These are phyloP conservation scores for Percopsis transmontana DNA, from an alignment of 2,113 vertebrate species.

Conservation along the genomic window DNA sequence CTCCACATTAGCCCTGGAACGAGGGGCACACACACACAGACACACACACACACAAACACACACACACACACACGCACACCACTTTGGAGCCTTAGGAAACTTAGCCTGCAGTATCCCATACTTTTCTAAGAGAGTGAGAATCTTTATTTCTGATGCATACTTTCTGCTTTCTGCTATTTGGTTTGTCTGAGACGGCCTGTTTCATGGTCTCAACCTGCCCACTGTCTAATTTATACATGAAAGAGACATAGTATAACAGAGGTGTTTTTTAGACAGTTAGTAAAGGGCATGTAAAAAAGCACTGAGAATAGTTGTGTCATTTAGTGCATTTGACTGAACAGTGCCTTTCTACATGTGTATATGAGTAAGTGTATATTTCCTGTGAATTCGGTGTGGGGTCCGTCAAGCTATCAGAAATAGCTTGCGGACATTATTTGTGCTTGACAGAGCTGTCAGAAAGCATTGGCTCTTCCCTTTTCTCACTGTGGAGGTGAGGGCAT, in stretches of 20 bases:
- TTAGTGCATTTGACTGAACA: too few relatives aligned
- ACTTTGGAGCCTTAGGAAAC: too few relatives aligned
- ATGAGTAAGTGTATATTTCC: neutral
- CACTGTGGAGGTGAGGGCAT: conserved; percentile 37
- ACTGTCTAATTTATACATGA: conserved; percentile 1
- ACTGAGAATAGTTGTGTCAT: neutral
- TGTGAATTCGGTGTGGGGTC: conserved; percentile 26
- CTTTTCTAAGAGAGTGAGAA: too few relatives aligned
- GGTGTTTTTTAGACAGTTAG: too few relatives aligned
- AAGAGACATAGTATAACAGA: neutral
- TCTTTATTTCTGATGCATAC: neutral
- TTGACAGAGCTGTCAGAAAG: conserved; percentile 77
- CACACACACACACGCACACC: too few relatives aligned
- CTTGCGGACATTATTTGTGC: conserved; percentile 72
- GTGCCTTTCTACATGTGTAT: neutral
- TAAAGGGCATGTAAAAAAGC: neutral
- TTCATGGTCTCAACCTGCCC: conserved; percentile 33
- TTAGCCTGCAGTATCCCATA: too few relatives aligned
- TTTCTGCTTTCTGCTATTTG: neutral
- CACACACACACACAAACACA: too few relatives aligned
- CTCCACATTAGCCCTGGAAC: conserved; percentile 3
- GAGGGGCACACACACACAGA: conserved; percentile 9
- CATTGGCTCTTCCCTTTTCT: conserved; percentile 44
- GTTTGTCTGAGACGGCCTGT: conserved; percentile 4
- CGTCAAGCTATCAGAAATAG: conserved; percentile 49